Conservation (phyloP, 2,888 invertebrate species). For the Cynaeus angustus region DNA sequence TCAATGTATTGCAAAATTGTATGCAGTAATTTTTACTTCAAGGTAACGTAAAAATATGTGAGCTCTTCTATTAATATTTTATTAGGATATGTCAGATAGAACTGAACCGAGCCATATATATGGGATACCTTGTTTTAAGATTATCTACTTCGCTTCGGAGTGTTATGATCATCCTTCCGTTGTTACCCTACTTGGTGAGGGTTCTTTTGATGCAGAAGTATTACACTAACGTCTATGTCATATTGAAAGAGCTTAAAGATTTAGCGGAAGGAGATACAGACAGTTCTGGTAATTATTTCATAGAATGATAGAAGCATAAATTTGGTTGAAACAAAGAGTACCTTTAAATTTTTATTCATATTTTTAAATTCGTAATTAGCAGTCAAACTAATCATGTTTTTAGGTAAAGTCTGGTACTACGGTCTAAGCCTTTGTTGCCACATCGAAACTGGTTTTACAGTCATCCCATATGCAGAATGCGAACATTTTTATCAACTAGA, state of each 20-base stretch:
- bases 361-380: too few species aligned
- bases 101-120: slow-evolving; percentile 65
- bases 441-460: slow-evolving; percentile 76
- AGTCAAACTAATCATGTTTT: slow-evolving; percentile 15
- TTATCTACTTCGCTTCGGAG: slow-evolving; percentile 67
- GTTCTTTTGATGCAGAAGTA: slow-evolving; percentile 67
- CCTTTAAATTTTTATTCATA: too few species aligned
- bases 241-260: slow-evolving; percentile 69
- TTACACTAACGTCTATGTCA: slow-evolving; percentile 68
- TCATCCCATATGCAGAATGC: slow-evolving; percentile 73
- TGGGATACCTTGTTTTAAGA: slow-evolving; percentile 68
- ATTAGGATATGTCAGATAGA: slow-evolving; percentile 65
- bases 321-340: too few species aligned
- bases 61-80: too few species aligned
- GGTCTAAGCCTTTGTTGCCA: slow-evolving; percentile 74
- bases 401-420: slow-evolving; percentile 77
- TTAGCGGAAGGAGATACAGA: slow-evolving; percentile 61
- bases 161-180: slow-evolving; percentile 61
- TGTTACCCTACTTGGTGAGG: slow-evolving; percentile 69
- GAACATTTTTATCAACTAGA: slow-evolving; percentile 75
- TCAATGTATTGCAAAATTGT: slow-evolving; percentile 70
- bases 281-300: slow-evolving; percentile 55
- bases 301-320: neutral
- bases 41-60: neutral
- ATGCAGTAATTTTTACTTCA: slow-evolving; percentile 68